Percentiles rank a stretch among this genome's conserved stretches.
These are phyloP conservation scores for Coturnix japonica DNA, from an alignment of 2,113 vertebrate species.

Conservation along the genomic window DNA sequence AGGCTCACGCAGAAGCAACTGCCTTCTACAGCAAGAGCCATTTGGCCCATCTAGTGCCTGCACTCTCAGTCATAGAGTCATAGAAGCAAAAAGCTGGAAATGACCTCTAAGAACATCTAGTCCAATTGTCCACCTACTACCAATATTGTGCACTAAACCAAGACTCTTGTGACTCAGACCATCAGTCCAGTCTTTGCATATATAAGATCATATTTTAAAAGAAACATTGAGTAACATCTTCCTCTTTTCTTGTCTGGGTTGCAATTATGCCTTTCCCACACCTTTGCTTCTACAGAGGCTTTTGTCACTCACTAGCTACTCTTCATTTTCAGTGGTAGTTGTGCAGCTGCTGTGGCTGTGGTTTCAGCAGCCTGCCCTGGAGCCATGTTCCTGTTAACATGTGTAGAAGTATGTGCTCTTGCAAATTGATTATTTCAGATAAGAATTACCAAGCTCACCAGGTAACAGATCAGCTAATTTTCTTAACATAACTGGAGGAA, in stretches of 20 bases:
- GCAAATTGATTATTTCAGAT: conserved; percentile 20
- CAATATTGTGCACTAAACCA: no score
- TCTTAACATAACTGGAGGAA: conserved; percentile 1
- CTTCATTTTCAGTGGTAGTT: accelerated
- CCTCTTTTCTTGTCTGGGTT: background rate
- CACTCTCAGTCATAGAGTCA: background rate
- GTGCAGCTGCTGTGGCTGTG: accelerated
- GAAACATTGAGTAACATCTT: background rate
- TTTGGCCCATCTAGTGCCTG: background rate
- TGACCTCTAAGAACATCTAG: no score
- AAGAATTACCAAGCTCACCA: background rate
- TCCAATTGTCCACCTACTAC: no score
- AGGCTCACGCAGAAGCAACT: background rate
- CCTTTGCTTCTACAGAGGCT: background rate
- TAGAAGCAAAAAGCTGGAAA: no score
- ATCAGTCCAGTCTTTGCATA: no score
- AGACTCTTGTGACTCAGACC: no score
- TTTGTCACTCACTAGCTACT: background rate
- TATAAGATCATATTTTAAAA: background rate
- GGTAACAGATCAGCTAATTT: conserved; percentile 27
- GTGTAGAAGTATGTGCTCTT: background rate
- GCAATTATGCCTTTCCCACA: background rate
- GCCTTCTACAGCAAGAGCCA: background rate
- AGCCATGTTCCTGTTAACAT: accelerated
- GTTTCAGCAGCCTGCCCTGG: background rate